Evolutionary conservation across 1,140 invertebrate species (phyloP).

Genomic region (Drosophila lacteicornis): DNA sequence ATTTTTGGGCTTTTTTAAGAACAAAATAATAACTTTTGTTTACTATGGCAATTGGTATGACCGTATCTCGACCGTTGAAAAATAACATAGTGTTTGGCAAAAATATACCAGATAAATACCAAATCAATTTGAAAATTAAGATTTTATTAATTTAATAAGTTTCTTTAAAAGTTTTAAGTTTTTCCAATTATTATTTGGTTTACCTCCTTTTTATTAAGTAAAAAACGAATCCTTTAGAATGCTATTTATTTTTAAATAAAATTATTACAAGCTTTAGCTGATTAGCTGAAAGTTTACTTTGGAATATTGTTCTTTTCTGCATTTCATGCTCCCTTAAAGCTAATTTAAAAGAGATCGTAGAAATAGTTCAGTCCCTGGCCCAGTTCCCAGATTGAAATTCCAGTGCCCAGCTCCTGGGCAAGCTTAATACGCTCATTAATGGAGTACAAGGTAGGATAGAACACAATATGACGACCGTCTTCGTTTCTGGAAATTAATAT

Average conservation of each 20-base stretch:
- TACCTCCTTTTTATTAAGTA: too few species aligned
- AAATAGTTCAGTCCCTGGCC: conserved; percentile 98
- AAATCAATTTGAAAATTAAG: neutral
- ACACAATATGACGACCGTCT: conserved; percentile 90
- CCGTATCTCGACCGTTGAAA: neutral
- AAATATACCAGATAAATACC: neutral
- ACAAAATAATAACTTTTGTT: neutral
- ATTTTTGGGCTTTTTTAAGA: neutral
- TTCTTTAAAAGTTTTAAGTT: too few species aligned
- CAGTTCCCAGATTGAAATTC: conserved; percentile 97
- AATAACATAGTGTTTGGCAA: neutral
- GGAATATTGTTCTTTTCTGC: conserved; percentile 16
- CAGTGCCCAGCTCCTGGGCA: conserved; percentile 91
- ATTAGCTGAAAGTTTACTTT: conserved; percentile 12
- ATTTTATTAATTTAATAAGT: neutral
- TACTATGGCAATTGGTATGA: neutral
- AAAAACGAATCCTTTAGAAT: neutral
- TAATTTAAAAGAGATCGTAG: conserved; percentile 93
- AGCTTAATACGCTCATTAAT: conserved; percentile 92
- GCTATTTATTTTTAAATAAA: neutral
- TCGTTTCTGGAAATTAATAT: conserved; percentile 84
- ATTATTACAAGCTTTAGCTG: neutral
- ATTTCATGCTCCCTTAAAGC: conserved; percentile 22
- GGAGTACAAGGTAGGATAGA: conserved; percentile 95
- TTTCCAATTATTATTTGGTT: too few species aligned